Evolutionary conservation across 2,888 invertebrate genomes (phyloP).

Genomic region (Hypolimnas misippus): DNA sequence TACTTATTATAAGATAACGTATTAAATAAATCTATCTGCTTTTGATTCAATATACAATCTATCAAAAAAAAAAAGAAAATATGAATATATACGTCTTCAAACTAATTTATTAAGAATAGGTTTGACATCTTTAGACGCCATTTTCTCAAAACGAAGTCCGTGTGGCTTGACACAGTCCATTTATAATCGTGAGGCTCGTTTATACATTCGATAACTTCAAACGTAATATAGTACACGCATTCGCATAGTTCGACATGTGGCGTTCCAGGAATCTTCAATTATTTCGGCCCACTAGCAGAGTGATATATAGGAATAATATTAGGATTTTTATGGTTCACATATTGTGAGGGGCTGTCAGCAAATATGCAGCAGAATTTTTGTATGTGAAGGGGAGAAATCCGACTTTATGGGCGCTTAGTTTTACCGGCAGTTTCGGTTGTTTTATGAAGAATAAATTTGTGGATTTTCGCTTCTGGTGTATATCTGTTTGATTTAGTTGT

Average conservation of each 20-base stretch:
- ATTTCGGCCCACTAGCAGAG: conserved; percentile 41
- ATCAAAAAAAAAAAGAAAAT: too few species aligned
- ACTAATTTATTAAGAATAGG: too few species aligned
- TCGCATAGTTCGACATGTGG: neutral
- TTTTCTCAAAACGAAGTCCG: too few species aligned
- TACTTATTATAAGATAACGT: too few species aligned
- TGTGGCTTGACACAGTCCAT: too few species aligned
- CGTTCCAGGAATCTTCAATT: conserved; percentile 37
- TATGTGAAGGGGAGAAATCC: conserved; percentile 37
- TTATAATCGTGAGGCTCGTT: too few species aligned
- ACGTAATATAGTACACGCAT: neutral
- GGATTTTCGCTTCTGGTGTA: conserved; percentile 33
- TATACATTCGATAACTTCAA: conserved; percentile 22
- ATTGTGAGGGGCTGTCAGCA: conserved; percentile 34
- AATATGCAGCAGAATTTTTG: conserved; percentile 28
- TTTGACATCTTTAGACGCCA: too few species aligned
- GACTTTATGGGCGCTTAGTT: conserved; percentile 34
- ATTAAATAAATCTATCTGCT: too few species aligned
- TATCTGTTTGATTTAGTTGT: conserved; percentile 24
- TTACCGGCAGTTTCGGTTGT: conserved; percentile 35
- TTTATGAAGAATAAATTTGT: conserved; percentile 39
- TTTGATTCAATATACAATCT: too few species aligned
- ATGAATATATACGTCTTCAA: too few species aligned
- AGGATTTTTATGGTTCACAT: conserved; percentile 42
- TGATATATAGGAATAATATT: conserved; percentile 45